These are phyloP conservation scores for Phoeniculus purpureus DNA, from an alignment of 2,797 vertebrate species.

Conservation along the genomic window DNA sequence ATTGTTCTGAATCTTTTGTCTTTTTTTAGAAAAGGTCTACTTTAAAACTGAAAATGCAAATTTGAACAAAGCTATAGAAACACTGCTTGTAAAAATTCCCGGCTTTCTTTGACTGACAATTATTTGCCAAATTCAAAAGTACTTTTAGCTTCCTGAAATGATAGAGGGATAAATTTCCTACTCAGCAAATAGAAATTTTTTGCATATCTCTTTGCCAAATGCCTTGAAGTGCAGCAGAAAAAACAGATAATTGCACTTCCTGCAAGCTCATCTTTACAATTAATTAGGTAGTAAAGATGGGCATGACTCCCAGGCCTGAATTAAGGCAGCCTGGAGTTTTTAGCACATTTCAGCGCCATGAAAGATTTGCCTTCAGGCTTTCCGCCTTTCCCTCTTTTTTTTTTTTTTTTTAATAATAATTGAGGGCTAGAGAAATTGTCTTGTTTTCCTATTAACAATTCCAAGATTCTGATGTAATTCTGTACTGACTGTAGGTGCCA, in stretches of 20 bases:
- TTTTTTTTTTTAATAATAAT: background rate
- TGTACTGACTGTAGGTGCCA: background rate
- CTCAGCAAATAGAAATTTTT: background rate
- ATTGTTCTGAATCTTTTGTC: background rate
- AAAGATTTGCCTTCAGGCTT: background rate
- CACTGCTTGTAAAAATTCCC: background rate
- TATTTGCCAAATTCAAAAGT: background rate
- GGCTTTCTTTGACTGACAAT: background rate
- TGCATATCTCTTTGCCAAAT: background rate
- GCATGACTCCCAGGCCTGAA: background rate
- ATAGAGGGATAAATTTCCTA: constrained; percentile 9
- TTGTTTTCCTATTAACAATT: background rate
- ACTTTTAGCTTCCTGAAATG: background rate
- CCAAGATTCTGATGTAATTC: background rate
- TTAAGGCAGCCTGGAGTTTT: background rate
- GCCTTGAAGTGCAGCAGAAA: constrained; percentile 25
- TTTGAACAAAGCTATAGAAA: background rate
- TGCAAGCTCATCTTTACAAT: background rate
- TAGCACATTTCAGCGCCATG: background rate
- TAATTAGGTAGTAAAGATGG: constrained; percentile 39
- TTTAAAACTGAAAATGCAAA: background rate
- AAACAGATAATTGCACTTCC: constrained; percentile 26
- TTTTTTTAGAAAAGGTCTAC: background rate
- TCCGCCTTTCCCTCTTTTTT: background rate
- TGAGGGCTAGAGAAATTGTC: background rate